Base-by-base conservation (phyloP, 2,888 invertebrate species). In the Epinotia demarniana region DNA sequence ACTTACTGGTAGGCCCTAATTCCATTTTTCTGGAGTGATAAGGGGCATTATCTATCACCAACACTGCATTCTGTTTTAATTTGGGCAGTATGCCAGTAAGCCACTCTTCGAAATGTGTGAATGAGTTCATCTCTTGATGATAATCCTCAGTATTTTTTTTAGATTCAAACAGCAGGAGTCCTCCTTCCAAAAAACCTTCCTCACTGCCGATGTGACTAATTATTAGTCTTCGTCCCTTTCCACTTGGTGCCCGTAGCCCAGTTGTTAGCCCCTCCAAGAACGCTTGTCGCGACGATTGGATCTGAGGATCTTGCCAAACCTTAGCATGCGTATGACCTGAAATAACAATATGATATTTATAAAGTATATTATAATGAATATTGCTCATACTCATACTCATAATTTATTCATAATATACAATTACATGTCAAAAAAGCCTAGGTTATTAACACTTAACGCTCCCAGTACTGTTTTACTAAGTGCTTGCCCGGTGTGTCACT, bases 211-310 rank as follows among this genome's bases (percentile, higher is more conserved):
- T 79, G 71, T 79, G 80, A 61, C 77, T 67, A 61, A 81, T 75
- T 66, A 80, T 79, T 11, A 82, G 73, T n/a, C 79, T 71, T 77
- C 72, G 77, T 27, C 80, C 77, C 72, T 80, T 79, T 72, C 78
- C 78, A 39, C 74, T 39, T 27, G 77, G 78, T 12, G 23, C 53
- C 61, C 77, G 77, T 69, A 78, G 73, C 53, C 79, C 78, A 9
- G 78, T 80, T 55, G 77, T 75, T 61, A 79, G 75, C 33, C 77
- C 79, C 18, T 76, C 73, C 18, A 77, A 63, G 62, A 77, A 78
- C 3, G 77, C 77, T 72, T 79, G 75, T 18, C 73, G 75, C 23
- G 76, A 77, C 23, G 72, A 77, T 76, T 33, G 18, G 9, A 79
- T 18, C 19, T 49, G 33, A n/a, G 61, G 49, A 73, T 66, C 58